Conservation (phyloP, 2,797 vertebrate species). For the Cryptoblepharus egeriae region DNA sequence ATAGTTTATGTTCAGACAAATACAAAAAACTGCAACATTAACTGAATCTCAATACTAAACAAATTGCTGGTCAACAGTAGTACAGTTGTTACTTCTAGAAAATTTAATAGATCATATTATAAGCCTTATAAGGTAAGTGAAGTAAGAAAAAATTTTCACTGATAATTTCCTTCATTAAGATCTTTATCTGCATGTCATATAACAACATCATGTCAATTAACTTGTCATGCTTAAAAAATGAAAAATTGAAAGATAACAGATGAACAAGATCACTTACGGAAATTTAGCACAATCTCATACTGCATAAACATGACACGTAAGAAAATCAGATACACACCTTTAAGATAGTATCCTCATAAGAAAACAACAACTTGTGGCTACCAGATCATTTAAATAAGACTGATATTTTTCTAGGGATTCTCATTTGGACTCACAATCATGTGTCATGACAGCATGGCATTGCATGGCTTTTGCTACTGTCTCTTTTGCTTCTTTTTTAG, state of each 20-base stretch:
- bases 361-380: neutral
- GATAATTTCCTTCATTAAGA: neutral
- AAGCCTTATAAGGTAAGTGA: neutral
- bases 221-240: neutral
- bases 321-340: neutral
- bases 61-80: neutral
- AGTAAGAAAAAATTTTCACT: neutral
- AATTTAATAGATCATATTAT: neutral
- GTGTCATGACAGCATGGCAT: no score
- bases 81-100: neutral
- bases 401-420: neutral
- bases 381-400: neutral
- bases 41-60: slow-evolving; percentile 25
- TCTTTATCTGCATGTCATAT: neutral
- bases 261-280: neutral
- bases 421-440: neutral
- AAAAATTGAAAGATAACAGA: neutral
- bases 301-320: neutral
- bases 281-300: neutral
- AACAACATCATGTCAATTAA: neutral
- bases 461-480: no score
- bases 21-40: neutral
- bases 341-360: neutral
- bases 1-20: slow-evolving; percentile 24
- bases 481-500: no score